A percentile compares a stretch with the other conserved stretches of the same genome.
These are phyloP conservation scores for Micropoecilia bifurca DNA, from an alignment of 2,797 vertebrate species.

Conservation along the genomic window DNA sequence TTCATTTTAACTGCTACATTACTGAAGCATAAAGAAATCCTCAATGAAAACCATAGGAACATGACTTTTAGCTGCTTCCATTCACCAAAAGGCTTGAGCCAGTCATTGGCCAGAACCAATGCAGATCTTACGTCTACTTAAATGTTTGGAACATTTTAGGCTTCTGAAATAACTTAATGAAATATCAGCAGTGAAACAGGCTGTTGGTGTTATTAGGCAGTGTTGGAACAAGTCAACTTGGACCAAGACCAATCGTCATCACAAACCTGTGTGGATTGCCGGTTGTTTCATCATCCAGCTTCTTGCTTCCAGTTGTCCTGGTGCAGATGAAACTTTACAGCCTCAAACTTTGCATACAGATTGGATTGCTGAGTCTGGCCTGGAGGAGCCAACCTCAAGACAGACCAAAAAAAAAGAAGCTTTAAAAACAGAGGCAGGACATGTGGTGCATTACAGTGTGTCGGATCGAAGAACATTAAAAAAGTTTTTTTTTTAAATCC, in stretches of 20 bases:
- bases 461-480: not conserved
- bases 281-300: constrained; percentile 58
- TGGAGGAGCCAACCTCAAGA: not conserved
- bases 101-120: not conserved
- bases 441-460: not conserved
- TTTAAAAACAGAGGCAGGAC: not conserved
- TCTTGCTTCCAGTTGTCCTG: constrained; percentile 16
- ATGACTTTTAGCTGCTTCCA: not conserved
- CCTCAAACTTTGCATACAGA: constrained; percentile 43
- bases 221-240: constrained; percentile 20
- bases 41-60: not conserved
- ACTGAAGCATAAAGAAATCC: not conserved
- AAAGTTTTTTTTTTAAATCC: too few relatives aligned
- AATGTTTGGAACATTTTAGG: not conserved
- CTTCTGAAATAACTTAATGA: not conserved
- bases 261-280: constrained; percentile 45
- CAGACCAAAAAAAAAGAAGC: not conserved
- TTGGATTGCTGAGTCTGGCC: constrained; percentile 2
- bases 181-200: constrained; percentile 31
- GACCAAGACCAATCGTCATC: constrained; percentile 39
- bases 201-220: constrained; percentile 47
- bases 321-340: constrained; percentile 44
- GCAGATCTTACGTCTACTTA: not conserved
- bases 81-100: not conserved
- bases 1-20: not conserved